Percentiles rank a stretch among this genome's conserved stretches.
Conservation (phyloP, 1,140 invertebrate genomes). For the Papilio aristodemus region DNA sequence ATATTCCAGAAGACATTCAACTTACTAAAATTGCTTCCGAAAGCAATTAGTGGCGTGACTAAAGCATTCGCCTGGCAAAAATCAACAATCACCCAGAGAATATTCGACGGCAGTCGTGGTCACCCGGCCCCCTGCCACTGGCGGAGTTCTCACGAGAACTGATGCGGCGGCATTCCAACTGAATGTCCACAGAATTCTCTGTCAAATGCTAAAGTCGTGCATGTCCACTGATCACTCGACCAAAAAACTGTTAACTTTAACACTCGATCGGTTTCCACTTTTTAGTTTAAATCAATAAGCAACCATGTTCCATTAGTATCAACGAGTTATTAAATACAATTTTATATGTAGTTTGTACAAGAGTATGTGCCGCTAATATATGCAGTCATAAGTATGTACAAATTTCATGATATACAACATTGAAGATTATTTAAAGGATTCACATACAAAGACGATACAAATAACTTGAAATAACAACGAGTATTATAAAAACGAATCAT, state of each 20-base stretch:
- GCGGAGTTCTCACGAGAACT: constrained; percentile 76
- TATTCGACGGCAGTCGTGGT: constrained; percentile 52
- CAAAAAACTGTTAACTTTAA: constrained; percentile 68
- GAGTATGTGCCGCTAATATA: background rate
- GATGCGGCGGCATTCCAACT: constrained; percentile 60
- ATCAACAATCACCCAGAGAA: constrained; percentile 63
- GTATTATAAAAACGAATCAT: constrained; percentile 33
- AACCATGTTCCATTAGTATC: constrained; percentile 32
- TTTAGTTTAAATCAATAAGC: constrained; percentile 49
- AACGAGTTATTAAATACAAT: constrained; percentile 29
- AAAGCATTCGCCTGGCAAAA: constrained; percentile 74
- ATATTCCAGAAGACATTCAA: constrained; percentile 60
- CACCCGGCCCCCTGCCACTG: constrained; percentile 37
- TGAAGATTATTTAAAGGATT: background rate
- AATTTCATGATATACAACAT: background rate
- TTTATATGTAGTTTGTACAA: background rate
- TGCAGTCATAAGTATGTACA: too few relatives aligned
- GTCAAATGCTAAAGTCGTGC: constrained; percentile 76
- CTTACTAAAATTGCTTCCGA: constrained; percentile 69
- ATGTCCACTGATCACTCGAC: constrained; percentile 66
- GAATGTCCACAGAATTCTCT: constrained; percentile 66
- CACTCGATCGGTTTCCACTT: constrained; percentile 55
- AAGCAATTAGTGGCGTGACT: constrained; percentile 64
- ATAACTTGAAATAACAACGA: background rate
- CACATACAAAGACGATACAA: constrained; percentile 3